Conservation (phyloP, 2,888 invertebrate species). For the Flexamia atlantica region DNA sequence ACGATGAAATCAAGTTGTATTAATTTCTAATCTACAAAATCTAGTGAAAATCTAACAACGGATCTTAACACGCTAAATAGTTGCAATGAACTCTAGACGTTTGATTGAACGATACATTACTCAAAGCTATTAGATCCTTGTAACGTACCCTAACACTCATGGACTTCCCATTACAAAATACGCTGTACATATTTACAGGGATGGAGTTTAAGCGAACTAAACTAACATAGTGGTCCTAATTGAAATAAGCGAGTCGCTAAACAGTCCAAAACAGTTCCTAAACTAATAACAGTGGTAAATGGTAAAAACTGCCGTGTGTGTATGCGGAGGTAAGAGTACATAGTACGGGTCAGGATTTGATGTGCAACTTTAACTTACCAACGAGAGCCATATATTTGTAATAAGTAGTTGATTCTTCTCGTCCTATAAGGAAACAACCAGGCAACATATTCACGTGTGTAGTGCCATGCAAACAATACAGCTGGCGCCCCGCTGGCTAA, state of each 20-base stretch:
- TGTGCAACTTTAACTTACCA: constrained; percentile 83
- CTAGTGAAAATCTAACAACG: too few species aligned
- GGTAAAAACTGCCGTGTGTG: constrained; percentile 68
- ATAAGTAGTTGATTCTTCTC: constrained; percentile 97
- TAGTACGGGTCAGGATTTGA: not conserved
- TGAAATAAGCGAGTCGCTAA: not conserved
- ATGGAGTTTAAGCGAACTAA: not conserved
- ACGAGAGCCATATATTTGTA: constrained; percentile 96
- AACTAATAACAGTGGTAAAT: constrained; percentile 34
- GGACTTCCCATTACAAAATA: too few species aligned
- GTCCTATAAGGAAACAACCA: constrained; percentile 82
- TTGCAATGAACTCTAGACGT: too few species aligned
- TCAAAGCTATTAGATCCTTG: too few species aligned
- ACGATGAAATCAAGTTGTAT: too few species aligned
- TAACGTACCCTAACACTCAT: too few species aligned
- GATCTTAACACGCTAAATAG: too few species aligned
- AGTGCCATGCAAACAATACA: constrained; percentile 57
- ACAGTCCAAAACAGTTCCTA: constrained; percentile 4
- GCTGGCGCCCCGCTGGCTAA: not conserved
- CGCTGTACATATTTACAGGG: too few species aligned
- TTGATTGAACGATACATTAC: too few species aligned
- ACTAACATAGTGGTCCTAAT: not conserved
- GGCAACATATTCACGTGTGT: constrained; percentile 78
- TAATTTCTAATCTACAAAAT: too few species aligned
- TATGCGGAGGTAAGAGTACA: constrained; percentile 25